phyloP scores from a whole-genome alignment of 2,113 vertebrate species.

The Lophura nycthemera region DNA sequence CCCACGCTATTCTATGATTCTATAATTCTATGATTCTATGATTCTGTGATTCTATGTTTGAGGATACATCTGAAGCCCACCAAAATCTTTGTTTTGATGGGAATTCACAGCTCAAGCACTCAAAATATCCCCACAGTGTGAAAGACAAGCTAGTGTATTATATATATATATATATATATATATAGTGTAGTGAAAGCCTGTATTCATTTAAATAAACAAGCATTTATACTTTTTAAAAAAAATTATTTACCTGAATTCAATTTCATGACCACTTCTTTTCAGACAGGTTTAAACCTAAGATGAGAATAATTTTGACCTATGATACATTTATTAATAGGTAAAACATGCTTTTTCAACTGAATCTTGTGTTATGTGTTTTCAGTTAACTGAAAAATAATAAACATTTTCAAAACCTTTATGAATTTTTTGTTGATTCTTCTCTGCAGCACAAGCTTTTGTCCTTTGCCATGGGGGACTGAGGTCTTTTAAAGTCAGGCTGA shows the following conservation, averaged over 20 bases:
- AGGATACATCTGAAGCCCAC: neutral
- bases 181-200: neutral
- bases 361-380: slow-evolving; percentile 42
- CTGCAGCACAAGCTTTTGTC: neutral
- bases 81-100: neutral
- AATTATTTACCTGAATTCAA: neutral
- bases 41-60: neutral
- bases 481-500: neutral
- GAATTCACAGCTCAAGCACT: neutral
- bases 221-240: neutral
- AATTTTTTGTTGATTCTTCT: slow-evolving; percentile 1
- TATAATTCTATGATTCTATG: too few relatives aligned
- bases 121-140: neutral
- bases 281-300: neutral
- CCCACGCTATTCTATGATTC: too few relatives aligned
- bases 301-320: slow-evolving; percentile 49
- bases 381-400: slow-evolving; percentile 53
- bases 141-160: neutral
- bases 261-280: slow-evolving; percentile 5
- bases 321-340: slow-evolving; percentile 34
- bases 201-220: neutral
- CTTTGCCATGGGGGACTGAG: neutral
- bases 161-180: accelerated
- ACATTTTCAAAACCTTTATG: slow-evolving; percentile 11
- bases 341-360: slow-evolving; percentile 51